phyloP scores from a whole-genome alignment of 2,113 vertebrate genomes.

The Dipodomys merriami region DNA sequence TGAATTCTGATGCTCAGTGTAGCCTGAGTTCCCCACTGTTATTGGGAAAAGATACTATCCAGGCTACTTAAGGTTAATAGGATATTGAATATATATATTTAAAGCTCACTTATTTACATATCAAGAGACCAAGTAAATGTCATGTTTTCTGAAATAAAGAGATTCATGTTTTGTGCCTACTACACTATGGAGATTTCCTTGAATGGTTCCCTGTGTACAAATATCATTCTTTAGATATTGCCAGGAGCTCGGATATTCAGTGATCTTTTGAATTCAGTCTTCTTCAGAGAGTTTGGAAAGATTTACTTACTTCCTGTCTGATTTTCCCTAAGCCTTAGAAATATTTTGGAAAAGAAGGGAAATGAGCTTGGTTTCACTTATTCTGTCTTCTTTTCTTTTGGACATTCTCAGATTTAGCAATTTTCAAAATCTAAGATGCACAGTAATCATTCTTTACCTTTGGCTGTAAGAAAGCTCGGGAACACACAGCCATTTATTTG shows the following conservation, averaged over 20 bases:
- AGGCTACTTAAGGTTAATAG: slow-evolving; percentile 44
- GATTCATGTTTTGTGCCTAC: neutral
- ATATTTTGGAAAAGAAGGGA: slow-evolving; percentile 30
- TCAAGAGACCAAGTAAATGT: slow-evolving; percentile 40
- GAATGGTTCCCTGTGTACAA: slow-evolving; percentile 58
- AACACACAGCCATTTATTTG: neutral
- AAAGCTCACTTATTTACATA: neutral
- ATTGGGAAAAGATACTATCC: neutral
- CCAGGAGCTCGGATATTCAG: slow-evolving; percentile 1
- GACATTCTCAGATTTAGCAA: slow-evolving; percentile 23
- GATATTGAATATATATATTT: neutral
- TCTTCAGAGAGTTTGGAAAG: slow-evolving; percentile 18
- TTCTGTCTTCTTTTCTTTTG: neutral
- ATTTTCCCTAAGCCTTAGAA: slow-evolving; percentile 52
- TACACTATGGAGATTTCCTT: neutral
- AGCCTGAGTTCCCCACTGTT: neutral
- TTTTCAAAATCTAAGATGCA: neutral
- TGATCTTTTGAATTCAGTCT: slow-evolving; percentile 60
- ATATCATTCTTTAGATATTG: neutral
- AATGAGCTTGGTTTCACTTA: neutral
- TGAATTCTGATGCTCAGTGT: neutral
- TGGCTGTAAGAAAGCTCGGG: slow-evolving; percentile 10
- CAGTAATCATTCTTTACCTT: neutral
- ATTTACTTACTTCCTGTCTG: neutral
- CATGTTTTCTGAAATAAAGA: slow-evolving; percentile 11